Evolutionary conservation across 1,140 invertebrate genomes (phyloP).

Genomic region (Coelopa frigida): DNA sequence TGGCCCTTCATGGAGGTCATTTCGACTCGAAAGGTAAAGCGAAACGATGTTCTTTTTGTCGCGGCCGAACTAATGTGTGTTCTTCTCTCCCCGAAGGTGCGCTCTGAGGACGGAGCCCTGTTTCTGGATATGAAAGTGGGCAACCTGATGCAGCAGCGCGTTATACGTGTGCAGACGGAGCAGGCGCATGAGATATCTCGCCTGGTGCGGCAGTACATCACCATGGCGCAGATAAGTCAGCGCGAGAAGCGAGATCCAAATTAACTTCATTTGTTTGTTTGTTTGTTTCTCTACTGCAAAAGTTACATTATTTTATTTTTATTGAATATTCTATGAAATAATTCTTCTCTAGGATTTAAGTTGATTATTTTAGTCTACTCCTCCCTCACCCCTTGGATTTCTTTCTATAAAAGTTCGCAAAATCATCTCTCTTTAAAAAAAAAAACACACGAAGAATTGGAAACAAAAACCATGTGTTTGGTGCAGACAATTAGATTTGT

Average conservation of each 20-base stretch:
- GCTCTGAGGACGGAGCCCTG: conserved; percentile 84
- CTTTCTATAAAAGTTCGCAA: no score
- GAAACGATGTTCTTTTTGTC: background rate
- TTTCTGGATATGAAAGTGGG: conserved; percentile 97
- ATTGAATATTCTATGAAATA: no score
- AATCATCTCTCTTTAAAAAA: no score
- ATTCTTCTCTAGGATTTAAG: no score
- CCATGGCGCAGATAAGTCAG: conserved; percentile 66
- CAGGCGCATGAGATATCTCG: conserved; percentile 93
- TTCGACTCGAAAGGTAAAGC: conserved; percentile 82
- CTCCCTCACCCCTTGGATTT: no score
- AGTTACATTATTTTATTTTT: no score
- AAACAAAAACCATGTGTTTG: no score
- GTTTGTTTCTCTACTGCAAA: no score
- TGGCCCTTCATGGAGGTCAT: conserved; percentile 94
- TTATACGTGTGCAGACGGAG: conserved; percentile 92
- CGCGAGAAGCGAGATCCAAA: conserved; percentile 44
- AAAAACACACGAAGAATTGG: no score
- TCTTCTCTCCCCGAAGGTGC: conserved; percentile 45
- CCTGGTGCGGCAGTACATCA: conserved; percentile 93
- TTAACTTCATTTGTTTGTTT: no score
- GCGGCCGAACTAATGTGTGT: background rate
- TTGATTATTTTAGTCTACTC: no score
- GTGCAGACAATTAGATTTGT: no score
- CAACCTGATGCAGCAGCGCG: conserved; percentile 90